Base-by-base conservation (phyloP, 2,888 invertebrate species). In the Orthonevra nobilis region DNA sequence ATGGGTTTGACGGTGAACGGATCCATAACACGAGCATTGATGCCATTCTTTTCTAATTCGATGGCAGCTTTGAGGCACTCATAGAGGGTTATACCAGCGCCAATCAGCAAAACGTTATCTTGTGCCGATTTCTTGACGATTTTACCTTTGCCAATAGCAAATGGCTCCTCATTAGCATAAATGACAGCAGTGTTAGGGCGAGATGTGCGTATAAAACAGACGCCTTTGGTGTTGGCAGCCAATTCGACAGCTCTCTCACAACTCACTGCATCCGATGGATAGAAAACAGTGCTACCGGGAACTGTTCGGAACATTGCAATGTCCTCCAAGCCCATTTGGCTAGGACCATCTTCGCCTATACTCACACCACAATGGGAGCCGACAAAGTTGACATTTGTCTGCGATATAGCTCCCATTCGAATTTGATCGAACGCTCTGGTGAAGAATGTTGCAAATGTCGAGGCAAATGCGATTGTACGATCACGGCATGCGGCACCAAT, bases 241-340 rank as follows among this genome's bases (percentile, higher is more conserved):
- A 99, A 88, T 90, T 99, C 99, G 23, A 97, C 95, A 0, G 99
- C 96, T 64, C 98, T 92, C 90, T 99, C 99, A 20, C 95, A 92
- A 32, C 96, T 94, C 5, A 99, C 99, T 0, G 98, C 99, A 89
- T 99, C 99, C 32, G 94, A 90, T 44, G 95, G 95, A 85, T 95
- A 95, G 89, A 95, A 95, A 4, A 95, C 90, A 1, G 93, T 94
- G 81, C 92, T 91, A 72, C 94, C 94, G 58, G 98, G 97, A 82
- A 99, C 92, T 2, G 95, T 89, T 36, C 99, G 92, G 93, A 99
- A 99, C 91, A 99, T 92, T 0, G 97, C 96, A 69, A 99, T 88
- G 89, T 99, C 99, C 90, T 99, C 99, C n/a, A 99, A 91, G 2
- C 97, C 99, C 99, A 99, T 99, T 90, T 99, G 99, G 64, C 97